These are phyloP conservation scores for Morinoia aosen DNA, from an alignment of 2,888 invertebrate genomes.

Conservation along the genomic window DNA sequence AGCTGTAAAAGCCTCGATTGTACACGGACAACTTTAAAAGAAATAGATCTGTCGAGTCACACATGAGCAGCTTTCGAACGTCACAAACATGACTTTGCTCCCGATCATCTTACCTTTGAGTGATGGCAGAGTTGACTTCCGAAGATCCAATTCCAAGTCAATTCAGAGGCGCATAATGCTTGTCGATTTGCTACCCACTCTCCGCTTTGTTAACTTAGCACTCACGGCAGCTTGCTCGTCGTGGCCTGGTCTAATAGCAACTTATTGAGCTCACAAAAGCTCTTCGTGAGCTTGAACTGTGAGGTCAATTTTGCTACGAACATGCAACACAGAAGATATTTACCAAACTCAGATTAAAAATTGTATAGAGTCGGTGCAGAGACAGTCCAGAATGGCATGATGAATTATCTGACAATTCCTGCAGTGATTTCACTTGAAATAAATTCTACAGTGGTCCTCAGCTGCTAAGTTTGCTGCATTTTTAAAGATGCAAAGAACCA, in stretches of 20 bases:
- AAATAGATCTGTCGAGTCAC: constrained; percentile 1
- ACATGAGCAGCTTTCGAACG: background rate
- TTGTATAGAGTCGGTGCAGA: background rate
- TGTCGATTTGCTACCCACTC: constrained; percentile 37
- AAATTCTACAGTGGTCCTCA: background rate
- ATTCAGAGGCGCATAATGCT: constrained; percentile 26
- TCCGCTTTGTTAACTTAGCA: constrained; percentile 43
- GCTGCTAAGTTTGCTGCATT: background rate
- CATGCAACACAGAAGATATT: background rate
- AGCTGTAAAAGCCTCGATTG: background rate
- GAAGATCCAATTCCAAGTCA: background rate
- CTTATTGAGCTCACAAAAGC: constrained; percentile 52
- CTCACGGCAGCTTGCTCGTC: constrained; percentile 39
- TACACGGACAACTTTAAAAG: background rate
- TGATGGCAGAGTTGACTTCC: constrained; percentile 13
- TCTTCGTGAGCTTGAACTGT: background rate
- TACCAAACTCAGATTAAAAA: background rate
- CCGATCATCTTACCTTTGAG: constrained; percentile 8
- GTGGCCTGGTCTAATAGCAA: constrained; percentile 18
- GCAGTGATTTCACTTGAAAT: background rate
- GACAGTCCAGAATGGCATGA: background rate
- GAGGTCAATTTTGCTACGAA: background rate
- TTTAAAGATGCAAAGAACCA: background rate
- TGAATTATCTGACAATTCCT: background rate
- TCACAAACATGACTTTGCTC: constrained; percentile 12